These are phyloP conservation scores for Neotoma lepida DNA, from an alignment of 2,113 vertebrate genomes.

Conservation along the genomic window DNA sequence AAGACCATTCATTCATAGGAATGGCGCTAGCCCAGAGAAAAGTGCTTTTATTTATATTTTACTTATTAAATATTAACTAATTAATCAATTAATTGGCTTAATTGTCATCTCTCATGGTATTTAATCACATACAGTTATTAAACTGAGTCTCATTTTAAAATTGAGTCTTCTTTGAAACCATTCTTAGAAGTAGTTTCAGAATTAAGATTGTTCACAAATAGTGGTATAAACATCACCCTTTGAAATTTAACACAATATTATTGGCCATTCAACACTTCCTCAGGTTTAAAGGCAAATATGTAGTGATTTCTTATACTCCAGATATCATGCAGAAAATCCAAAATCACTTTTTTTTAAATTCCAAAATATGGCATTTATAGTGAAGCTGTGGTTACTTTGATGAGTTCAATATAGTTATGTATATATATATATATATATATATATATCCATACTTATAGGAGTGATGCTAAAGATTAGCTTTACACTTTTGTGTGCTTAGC, in stretches of 20 bases:
- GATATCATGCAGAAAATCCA: constrained; percentile 6
- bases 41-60: background rate
- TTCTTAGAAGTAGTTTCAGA: constrained; percentile 22
- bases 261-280: background rate
- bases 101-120: background rate
- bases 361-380: background rate
- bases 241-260: background rate
- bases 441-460: background rate
- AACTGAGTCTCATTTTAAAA: constrained; percentile 15
- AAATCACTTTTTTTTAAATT: background rate
- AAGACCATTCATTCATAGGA: background rate
- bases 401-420: constrained; percentile 31
- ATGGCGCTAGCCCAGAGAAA: background rate
- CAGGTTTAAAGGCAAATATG: background rate
- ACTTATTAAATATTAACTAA: background rate
- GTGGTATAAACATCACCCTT: background rate
- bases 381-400: background rate
- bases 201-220: constrained; percentile 3
- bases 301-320: constrained; percentile 31
- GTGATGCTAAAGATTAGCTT: background rate
- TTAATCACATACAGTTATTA: background rate
- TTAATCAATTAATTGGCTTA: background rate
- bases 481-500: background rate
- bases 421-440: background rate
- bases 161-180: background rate